A percentile compares a stretch with the other conserved stretches of the same genome.
These are phyloP conservation scores for Albula goreensis DNA, from an alignment of 2,113 vertebrate species.

Conservation along the genomic window DNA sequence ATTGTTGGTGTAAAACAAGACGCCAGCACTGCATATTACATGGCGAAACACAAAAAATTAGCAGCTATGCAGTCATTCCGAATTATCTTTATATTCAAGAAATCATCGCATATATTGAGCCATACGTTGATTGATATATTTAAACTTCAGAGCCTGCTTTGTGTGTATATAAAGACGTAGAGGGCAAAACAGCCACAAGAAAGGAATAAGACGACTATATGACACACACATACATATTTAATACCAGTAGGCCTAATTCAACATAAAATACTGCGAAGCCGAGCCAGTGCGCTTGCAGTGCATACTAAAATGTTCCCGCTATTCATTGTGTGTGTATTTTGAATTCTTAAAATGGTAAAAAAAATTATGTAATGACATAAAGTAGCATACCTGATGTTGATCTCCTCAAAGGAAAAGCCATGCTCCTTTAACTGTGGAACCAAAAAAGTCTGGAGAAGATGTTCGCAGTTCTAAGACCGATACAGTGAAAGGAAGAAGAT, in stretches of 20 bases:
- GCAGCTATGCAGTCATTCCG: not conserved
- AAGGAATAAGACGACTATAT: not conserved
- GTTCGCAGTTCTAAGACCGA: slow-evolving; percentile 72
- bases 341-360: not conserved
- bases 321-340: not conserved
- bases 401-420: slow-evolving; percentile 90
- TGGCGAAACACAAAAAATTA: not conserved
- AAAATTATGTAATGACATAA: not conserved
- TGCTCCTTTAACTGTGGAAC: slow-evolving; percentile 66
- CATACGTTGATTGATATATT: not conserved
- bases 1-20: not conserved
- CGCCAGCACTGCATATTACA: not conserved
- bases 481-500: slow-evolving; percentile 63
- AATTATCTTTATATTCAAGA: not conserved
- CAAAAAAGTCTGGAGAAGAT: slow-evolving; percentile 50
- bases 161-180: not conserved
- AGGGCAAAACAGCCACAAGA: not conserved
- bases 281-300: not conserved
- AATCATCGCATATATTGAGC: not conserved
- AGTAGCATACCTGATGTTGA: slow-evolving; percentile 89
- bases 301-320: not conserved
- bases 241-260: not conserved
- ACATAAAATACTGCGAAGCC: too few relatives aligned
- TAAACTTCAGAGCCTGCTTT: slow-evolving; percentile 46
- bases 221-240: not conserved